A percentile compares a stretch with the other conserved stretches of the same genome.
These are phyloP conservation scores for Cryptotermes secundus DNA, from an alignment of 1,140 invertebrate species.

Conservation along the genomic window DNA sequence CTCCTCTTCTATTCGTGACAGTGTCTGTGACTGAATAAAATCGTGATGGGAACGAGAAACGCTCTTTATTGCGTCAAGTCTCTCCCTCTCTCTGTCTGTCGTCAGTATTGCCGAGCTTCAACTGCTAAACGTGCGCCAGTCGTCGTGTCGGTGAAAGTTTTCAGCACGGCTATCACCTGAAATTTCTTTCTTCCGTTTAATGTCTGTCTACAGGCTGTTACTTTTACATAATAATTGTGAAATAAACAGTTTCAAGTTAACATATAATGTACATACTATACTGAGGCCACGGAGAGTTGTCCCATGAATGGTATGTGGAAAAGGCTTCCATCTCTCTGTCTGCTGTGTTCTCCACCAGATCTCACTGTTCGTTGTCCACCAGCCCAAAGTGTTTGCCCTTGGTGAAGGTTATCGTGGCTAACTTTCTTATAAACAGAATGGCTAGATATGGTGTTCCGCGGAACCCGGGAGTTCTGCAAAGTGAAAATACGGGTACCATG, in stretches of 20 bases:
- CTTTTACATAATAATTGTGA: not conserved
- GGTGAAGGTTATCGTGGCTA: too few species aligned
- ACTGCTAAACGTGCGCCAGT: not conserved
- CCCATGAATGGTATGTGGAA: too few species aligned
- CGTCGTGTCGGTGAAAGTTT: not conserved
- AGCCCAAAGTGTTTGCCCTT: too few species aligned
- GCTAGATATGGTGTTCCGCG: too few species aligned
- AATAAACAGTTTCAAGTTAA: not conserved
- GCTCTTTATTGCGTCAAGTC: not conserved
- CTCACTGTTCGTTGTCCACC: too few species aligned
- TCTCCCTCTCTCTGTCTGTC: not conserved
- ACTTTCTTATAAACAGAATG: too few species aligned
- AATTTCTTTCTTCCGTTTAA: not conserved
- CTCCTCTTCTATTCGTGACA: not conserved
- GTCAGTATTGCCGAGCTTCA: not conserved
- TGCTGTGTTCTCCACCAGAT: too few species aligned
- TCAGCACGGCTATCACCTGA: not conserved
- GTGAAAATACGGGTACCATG: too few species aligned
- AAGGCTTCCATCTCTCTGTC: too few species aligned
- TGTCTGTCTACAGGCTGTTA: not conserved
- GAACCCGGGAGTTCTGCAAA: too few species aligned
- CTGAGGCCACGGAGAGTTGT: too few species aligned
- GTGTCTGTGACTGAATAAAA: not conserved
- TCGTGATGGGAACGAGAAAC: not conserved
- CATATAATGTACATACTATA: not conserved